Base-by-base conservation (phyloP, 2,888 invertebrate species). In the Lobophora halterata region DNA sequence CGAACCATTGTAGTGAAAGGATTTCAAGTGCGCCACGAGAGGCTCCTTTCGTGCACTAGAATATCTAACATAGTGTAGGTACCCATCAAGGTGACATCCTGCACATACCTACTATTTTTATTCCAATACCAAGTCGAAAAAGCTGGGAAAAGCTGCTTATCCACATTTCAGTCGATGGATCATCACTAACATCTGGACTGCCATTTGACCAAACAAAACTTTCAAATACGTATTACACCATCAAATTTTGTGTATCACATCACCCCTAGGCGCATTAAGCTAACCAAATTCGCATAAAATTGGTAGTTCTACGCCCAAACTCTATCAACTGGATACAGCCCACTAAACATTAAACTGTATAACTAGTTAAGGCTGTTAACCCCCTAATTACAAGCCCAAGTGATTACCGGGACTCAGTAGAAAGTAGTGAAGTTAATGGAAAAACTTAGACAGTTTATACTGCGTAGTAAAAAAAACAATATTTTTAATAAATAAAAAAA, bases 391-490 rank as follows among this genome's bases (percentile, higher is more conserved):
- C 50, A 24, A 30, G 31, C 36, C 41, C 40, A 44, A 52, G 49
- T 46, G 51, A 71, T 72, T 69, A 72, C 65, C 44, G 52, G 54
- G 60, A 67, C 64, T 61, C 60, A 60, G 53, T 61, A 65, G 61
- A 71, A 63, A 58, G 63, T 57, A 67, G 68, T 78, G 70, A 79
- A 76, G 72, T 61, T 71, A 71, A 75, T 71, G 71, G 71, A 72
- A 75, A 79, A 77, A 71, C 71, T 74, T 75, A 67, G 65, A 62
- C 53, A 56, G 29, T 45, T 9, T 34, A 14, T 12, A 38, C 21
- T 33, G 33, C 14, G 24, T 24, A 25, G 21, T 51, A 28, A 39
- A 39, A 32, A 33, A 19, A n/a, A n/a, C n/a, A n/a, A n/a, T n/a
- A n/a, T n/a, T n/a, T n/a, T n/a, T n/a, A n/a, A n/a, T n/a, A n/a